Base-by-base conservation (phyloP, 2,113 vertebrate species). In the Taurulus bubalis region DNA sequence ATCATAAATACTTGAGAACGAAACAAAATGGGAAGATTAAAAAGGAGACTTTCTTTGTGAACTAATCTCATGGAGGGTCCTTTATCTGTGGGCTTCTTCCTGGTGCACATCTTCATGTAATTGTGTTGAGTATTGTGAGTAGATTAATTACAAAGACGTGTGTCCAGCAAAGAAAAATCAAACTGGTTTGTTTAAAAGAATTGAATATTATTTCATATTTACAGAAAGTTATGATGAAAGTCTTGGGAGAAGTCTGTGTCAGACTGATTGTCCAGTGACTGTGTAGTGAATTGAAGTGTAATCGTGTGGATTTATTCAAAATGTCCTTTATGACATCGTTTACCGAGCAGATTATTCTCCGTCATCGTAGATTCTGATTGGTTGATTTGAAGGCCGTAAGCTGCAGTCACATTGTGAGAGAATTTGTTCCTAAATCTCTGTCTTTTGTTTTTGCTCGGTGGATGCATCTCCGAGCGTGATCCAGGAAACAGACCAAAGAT, bases 61-160 rank as follows among this genome's bases (percentile, higher is more conserved):
- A 36, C 9, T 11, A 9, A 34, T 34, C 15, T 62, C 16, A 58
- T 28, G 11, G 24, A 28, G 55, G 24, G 26, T 69, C 70, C 67
- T 36, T 77, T 40, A 58, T 79, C 66, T 71, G 75, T 60, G 63
- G 6, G 24, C 42, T 87, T 83, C 83, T 76, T 80, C 55, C 81
- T 90, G 28, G 51, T 80, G 60, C 79, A 49, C 26, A 26, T n/a
- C n/a, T n/a, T n/a, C n/a, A n/a, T n/a, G n/a, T n/a, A n/a, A n/a
- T n/a, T n/a, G n/a, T n/a, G n/a, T n/a, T n/a, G n/a, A n/a, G n/a
- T n/a, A n/a, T n/a, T n/a, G n/a, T n/a, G n/a, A 56, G 56, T 22
- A 28, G 12, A 49, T 38, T 2, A 68, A 60, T 68, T 22, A 40
- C 34, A 40, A 58, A 38, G 15, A 63, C 36, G 3, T 22, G 8